Percentiles rank a stretch among this genome's conserved stretches.
These are phyloP conservation scores for Agrenia bidenticulata DNA, from an alignment of 2,888 invertebrate species.

Conservation along the genomic window DNA sequence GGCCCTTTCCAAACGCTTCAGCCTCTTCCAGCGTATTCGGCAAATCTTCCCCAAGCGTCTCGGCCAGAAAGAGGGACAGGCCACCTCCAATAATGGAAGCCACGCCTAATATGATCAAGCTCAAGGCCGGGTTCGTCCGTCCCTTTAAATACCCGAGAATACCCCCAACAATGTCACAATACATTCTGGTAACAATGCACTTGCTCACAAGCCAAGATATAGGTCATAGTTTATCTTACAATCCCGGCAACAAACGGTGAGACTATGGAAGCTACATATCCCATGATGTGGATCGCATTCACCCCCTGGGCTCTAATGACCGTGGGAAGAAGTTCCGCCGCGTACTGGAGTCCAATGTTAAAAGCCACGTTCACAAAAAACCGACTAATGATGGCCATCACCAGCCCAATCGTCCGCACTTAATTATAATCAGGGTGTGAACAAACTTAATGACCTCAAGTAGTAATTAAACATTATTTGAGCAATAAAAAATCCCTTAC, in stretches of 20 bases:
- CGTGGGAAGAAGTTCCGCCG: constrained; percentile 81
- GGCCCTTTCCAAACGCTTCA: constrained; percentile 78
- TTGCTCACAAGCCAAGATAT: no score
- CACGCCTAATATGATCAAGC: constrained; percentile 74
- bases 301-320: constrained; percentile 66
- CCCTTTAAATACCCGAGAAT: constrained; percentile 60
- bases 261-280: constrained; percentile 54
- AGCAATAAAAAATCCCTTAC: constrained; percentile 27
- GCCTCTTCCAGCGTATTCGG: constrained; percentile 85
- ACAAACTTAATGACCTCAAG: no score
- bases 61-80: constrained; percentile 77
- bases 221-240: no score
- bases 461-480: no score
- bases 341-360: constrained; percentile 86
- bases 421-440: no score
- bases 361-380: constrained; percentile 87
- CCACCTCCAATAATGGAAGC: constrained; percentile 74
- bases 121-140: constrained; percentile 69
- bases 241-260: constrained; percentile 79
- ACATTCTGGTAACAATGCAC: neutral
- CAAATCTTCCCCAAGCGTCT: constrained; percentile 80
- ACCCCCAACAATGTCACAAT: neutral
- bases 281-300: constrained; percentile 53
- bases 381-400: constrained; percentile 71
- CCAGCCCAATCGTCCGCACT: neutral